phyloP scores from a whole-genome alignment of 64 coral and sea anemone species.

The Porites australiensis region DNA sequence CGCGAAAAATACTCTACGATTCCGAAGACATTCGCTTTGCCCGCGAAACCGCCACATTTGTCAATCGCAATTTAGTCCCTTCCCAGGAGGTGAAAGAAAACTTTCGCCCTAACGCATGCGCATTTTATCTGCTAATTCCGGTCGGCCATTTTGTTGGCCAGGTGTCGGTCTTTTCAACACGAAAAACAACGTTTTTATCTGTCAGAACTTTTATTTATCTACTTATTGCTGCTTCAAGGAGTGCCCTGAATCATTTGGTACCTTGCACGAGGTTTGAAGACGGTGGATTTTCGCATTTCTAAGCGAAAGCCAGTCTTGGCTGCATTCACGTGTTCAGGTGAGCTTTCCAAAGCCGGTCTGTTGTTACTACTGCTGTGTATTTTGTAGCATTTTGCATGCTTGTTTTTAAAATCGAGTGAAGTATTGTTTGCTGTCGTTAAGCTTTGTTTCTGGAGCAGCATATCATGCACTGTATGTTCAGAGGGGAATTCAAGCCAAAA shows the following conservation, averaged over 20 bases:
- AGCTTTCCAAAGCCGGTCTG: not conserved
- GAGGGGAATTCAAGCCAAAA: too few species aligned
- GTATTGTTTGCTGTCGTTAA: too few species aligned
- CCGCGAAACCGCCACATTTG: not conserved
- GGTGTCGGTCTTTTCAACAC: not conserved
- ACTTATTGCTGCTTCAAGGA: not conserved
- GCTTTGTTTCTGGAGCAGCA: too few species aligned
- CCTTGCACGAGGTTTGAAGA: not conserved
- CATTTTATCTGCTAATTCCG: not conserved
- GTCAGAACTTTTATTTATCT: not conserved
- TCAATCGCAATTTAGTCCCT: not conserved
- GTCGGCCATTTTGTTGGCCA: slow-evolving; percentile 19
- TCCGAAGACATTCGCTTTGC: not conserved
- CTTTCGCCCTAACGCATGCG: not conserved
- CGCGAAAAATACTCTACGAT: not conserved
- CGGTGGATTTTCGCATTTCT: not conserved
- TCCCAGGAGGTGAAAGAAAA: not conserved
- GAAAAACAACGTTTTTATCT: not conserved
- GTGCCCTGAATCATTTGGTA: not conserved
- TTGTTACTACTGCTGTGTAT: not conserved
- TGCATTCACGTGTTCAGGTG: slow-evolving; percentile 6
- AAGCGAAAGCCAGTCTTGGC: not conserved
- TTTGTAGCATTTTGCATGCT: not conserved
- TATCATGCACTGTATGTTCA: too few species aligned
- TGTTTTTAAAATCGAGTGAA: too few species aligned